Percentiles rank a stretch among this genome's conserved stretches.
Conservation (phyloP, 2,888 invertebrate species). For the Drosophila colorata region DNA sequence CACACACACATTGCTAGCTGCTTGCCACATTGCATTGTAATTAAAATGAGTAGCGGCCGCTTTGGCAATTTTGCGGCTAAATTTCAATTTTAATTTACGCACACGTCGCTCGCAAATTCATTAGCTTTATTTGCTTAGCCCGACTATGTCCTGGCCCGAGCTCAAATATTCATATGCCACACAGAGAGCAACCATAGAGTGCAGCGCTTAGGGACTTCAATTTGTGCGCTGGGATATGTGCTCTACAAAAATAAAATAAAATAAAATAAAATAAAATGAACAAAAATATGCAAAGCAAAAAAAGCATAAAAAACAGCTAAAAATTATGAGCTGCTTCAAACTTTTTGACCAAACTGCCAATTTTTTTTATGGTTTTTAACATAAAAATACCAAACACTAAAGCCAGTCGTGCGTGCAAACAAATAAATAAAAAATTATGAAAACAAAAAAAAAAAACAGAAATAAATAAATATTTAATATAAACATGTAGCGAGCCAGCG, state of each 20-base stretch:
- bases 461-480: conserved; percentile 51
- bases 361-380: conserved; percentile 45
- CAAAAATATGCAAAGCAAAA: conserved; percentile 16
- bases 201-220: conserved; percentile 1
- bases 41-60: conserved; percentile 63
- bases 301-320: conserved; percentile 43
- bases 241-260: conserved; percentile 25
- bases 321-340: conserved; percentile 65
- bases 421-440: conserved; percentile 62
- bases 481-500: conserved; percentile 20
- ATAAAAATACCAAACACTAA: conserved; percentile 51
- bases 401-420: conserved; percentile 48
- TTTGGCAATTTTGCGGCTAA: conserved; percentile 48
- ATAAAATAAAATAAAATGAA: conserved; percentile 10
- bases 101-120: conserved; percentile 43
- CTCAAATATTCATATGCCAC: background rate
- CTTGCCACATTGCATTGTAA: conserved; percentile 62
- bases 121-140: conserved; percentile 46
- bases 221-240: conserved; percentile 8
- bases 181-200: background rate
- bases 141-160: background rate
- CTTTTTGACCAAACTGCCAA: conserved; percentile 50
- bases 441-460: background rate
- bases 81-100: conserved; percentile 67
- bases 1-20: conserved; percentile 1